A percentile compares a stretch with the other conserved stretches of the same genome.
Conservation (phyloP, 2,797 vertebrate genomes). For the Alectoris magna region DNA sequence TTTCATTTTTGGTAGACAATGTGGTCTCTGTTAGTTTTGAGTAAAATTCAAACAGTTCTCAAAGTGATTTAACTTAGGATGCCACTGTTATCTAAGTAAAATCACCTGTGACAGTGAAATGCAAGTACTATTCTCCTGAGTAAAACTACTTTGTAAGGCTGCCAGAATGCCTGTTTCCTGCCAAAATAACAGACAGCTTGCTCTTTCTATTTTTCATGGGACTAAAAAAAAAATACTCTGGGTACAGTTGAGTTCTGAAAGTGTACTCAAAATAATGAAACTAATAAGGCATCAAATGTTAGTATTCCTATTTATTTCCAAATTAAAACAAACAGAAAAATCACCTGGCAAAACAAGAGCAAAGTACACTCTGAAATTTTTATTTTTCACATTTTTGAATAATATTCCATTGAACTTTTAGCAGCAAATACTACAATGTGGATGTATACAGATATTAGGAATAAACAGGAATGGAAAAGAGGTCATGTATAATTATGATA, state of each 20-base stretch:
- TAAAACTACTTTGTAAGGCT: not conserved
- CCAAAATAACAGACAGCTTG: not conserved
- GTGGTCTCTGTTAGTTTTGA: not conserved
- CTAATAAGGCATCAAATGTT: not conserved
- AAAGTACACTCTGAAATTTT: not conserved
- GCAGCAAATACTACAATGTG: not conserved
- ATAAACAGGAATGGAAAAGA: not conserved
- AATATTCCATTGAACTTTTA: not conserved
- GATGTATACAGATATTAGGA: not conserved
- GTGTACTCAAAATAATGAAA: not conserved
- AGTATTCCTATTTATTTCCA: not conserved
- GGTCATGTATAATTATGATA: not conserved
- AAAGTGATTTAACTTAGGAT: not conserved
- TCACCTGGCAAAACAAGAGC: not conserved
- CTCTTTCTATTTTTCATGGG: not conserved
- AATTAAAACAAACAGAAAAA: not conserved
- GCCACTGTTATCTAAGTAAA: not conserved
- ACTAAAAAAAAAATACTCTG: accelerated
- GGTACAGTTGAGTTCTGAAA: not conserved
- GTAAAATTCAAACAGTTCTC: not conserved
- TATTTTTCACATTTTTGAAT: accelerated
- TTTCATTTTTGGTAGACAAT: not conserved
- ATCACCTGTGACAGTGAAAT: not conserved
- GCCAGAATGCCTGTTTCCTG: not conserved
- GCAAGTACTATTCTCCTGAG: not conserved